Conservation (phyloP, 2,888 invertebrate genomes). For the Hofmannophila pseudospretella region DNA sequence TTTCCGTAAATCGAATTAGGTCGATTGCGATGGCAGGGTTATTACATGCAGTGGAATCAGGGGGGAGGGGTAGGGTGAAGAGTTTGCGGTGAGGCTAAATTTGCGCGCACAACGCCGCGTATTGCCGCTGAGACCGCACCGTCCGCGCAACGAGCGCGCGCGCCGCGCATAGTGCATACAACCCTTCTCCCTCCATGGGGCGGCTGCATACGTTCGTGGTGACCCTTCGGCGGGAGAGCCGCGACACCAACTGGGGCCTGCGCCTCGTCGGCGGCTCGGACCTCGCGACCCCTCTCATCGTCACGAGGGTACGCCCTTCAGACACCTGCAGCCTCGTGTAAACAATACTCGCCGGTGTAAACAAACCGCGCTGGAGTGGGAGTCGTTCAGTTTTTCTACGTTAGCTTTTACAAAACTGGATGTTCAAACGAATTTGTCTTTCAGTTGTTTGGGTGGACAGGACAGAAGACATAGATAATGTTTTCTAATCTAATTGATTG, state of each 20-base stretch:
- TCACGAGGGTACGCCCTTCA: slow-evolving; percentile 85
- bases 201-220: slow-evolving; percentile 87
- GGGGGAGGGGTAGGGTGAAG: slow-evolving; percentile 48
- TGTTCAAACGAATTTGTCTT: too few species aligned
- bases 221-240: slow-evolving; percentile 83
- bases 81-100: slow-evolving; percentile 59
- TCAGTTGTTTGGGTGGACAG: background rate
- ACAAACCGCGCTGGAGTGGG: slow-evolving; percentile 41
- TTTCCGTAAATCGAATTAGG: slow-evolving; percentile 65
- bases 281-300: slow-evolving; percentile 90
- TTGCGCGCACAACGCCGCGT: slow-evolving; percentile 67
- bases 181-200: slow-evolving; percentile 70
- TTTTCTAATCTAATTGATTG: background rate
- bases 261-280: slow-evolving; percentile 92
- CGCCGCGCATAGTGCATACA: slow-evolving; percentile 47
- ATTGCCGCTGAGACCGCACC: slow-evolving; percentile 57
- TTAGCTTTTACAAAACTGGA: background rate
- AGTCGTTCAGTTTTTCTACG: slow-evolving; percentile 13
- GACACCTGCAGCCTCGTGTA: background rate
- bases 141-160: slow-evolving; percentile 39
- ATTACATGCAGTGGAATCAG: slow-evolving; percentile 47
- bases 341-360: slow-evolving; percentile 43
- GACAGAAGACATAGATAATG: background rate
- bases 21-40: slow-evolving; percentile 66
- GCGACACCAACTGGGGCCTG: slow-evolving; percentile 89